Evolutionary conservation across 2,888 invertebrate genomes (phyloP).

Genomic region (Acholoe squamosa): DNA sequence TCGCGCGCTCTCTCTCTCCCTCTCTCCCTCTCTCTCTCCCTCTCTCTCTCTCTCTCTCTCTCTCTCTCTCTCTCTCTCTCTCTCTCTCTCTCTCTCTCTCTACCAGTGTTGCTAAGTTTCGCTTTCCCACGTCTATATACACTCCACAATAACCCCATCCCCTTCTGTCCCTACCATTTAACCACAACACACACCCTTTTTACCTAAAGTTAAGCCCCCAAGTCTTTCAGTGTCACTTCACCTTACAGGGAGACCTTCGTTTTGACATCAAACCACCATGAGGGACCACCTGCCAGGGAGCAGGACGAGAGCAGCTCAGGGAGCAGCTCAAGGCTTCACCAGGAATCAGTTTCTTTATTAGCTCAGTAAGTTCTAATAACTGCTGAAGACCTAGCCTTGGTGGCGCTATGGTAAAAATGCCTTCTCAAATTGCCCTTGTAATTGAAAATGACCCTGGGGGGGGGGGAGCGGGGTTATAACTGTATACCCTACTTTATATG

Average conservation of each 20-base stretch:
- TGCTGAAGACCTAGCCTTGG: neutral
- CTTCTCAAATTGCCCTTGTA: neutral
- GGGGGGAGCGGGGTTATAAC: neutral
- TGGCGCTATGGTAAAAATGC: neutral
- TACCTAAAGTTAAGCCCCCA: neutral
- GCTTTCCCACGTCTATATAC: neutral
- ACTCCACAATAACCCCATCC: neutral
- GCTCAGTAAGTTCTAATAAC: neutral
- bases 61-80: neutral
- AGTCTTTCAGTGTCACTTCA: no score
- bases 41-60: neutral
- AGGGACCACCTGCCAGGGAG: constrained; percentile 2
- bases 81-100: neutral
- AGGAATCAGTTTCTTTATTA: neutral
- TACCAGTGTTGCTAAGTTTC: no score
- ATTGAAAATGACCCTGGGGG: neutral
- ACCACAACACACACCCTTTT: neutral
- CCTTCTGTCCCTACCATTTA: neutral
- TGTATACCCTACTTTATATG: no score
- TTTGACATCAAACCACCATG: neutral
- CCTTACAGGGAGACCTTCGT: no score
- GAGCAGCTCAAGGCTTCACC: neutral
- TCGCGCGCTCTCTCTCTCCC: neutral
- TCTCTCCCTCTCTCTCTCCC: neutral
- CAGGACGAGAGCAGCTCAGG: neutral